A percentile compares a stretch with the other conserved stretches of the same genome.
These are phyloP conservation scores for Epinephelus cyanopodus DNA, from an alignment of 2,113 vertebrate species.

Conservation along the genomic window DNA sequence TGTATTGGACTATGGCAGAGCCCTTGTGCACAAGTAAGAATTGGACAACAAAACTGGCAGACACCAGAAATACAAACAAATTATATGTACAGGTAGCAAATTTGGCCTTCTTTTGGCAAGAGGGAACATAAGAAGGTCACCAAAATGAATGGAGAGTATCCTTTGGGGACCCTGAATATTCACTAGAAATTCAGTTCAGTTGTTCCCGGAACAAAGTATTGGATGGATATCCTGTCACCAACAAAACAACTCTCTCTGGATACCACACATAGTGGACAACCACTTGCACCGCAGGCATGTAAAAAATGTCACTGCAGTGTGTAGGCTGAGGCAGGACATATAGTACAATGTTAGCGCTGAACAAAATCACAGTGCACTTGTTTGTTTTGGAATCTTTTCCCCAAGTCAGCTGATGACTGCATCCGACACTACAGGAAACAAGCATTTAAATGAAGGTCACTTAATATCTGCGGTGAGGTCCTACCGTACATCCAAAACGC, in stretches of 20 bases:
- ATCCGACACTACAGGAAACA: background rate
- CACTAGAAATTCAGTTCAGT: background rate
- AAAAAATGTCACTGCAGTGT: conserved; percentile 43
- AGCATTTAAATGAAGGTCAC: background rate
- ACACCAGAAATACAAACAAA: background rate
- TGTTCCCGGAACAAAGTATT: background rate
- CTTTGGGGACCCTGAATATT: background rate
- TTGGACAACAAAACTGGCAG: background rate
- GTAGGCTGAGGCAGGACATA: background rate
- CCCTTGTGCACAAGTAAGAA: background rate
- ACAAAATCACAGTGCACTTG: conserved; percentile 29
- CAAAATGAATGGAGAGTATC: background rate
- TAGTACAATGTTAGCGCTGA: conserved; percentile 3
- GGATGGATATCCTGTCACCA: background rate
- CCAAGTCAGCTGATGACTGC: background rate
- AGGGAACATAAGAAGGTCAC: background rate
- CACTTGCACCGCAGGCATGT: conserved; percentile 34
- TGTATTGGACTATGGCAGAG: background rate
- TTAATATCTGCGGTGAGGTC: background rate
- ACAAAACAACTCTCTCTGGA: background rate
- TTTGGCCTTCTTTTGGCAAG: background rate
- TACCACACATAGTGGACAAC: conserved; percentile 27
- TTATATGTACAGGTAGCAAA: background rate
- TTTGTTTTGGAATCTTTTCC: conserved; percentile 17
- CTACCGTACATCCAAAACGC: background rate